Percentiles rank a stretch among this genome's conserved stretches.
These are phyloP conservation scores for Gasterosteus nipponicus DNA, from an alignment of 2,113 vertebrate genomes.

Conservation along the genomic window DNA sequence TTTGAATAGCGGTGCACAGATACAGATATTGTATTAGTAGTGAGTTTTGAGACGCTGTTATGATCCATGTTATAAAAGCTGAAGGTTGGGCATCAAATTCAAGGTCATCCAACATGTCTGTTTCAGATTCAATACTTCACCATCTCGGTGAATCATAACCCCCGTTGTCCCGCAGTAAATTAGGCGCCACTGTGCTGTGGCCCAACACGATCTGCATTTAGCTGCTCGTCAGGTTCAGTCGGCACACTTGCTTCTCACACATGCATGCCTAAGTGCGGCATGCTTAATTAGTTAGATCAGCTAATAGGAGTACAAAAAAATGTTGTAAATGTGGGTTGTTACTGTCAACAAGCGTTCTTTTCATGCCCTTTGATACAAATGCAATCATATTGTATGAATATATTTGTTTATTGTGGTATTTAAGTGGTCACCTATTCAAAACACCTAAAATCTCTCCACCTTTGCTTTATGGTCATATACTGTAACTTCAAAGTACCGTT, in stretches of 20 bases:
- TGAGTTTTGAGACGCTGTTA: background rate
- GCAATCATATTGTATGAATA: background rate
- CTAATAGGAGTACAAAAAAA: background rate
- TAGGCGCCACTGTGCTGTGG: background rate
- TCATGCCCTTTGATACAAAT: background rate
- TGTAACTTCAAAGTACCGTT: background rate
- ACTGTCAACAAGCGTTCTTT: background rate
- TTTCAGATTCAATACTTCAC: background rate
- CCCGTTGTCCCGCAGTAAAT: background rate
- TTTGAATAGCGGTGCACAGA: constrained; percentile 33
- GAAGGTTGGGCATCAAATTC: background rate
- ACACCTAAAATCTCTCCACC: background rate
- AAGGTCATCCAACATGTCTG: background rate
- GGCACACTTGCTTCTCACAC: background rate
- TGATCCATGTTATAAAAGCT: background rate
- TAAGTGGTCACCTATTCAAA: background rate
- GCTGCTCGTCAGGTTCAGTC: constrained; percentile 19
- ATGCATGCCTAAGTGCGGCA: background rate
- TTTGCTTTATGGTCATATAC: background rate
- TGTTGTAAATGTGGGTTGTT: background rate
- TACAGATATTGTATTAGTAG: constrained; percentile 16
- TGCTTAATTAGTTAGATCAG: background rate
- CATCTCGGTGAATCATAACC: background rate
- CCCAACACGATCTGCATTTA: constrained; percentile 15
- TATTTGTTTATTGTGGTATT: background rate